phyloP scores from a whole-genome alignment of 1,140 invertebrate species.

The Drosophila paulistorum region DNA sequence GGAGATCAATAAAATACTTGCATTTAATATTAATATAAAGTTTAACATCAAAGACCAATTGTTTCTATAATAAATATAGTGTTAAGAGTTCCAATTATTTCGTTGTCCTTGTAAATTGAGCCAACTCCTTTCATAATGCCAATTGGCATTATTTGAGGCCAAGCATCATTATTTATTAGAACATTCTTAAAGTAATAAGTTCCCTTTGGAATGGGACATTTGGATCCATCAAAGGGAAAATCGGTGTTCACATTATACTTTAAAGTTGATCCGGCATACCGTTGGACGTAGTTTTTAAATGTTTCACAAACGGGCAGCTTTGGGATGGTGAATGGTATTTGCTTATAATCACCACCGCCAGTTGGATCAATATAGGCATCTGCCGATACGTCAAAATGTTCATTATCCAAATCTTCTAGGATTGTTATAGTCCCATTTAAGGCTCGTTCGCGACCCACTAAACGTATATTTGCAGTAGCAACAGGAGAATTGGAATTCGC shows the following conservation, averaged over 20 bases:
- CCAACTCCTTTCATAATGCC: too few species aligned
- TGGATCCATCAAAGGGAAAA: conserved; percentile 9
- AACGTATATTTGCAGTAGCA: neutral
- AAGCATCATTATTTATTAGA: conserved; percentile 24
- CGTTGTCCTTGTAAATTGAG: too few species aligned
- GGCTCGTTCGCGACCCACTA: conserved; percentile 23
- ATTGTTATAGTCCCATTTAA: conserved; percentile 35
- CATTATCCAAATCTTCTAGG: conserved; percentile 20
- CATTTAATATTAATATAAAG: too few species aligned
- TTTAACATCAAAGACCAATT: too few species aligned
- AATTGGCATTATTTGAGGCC: conserved; percentile 29
- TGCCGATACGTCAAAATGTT: neutral
- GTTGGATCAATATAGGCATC: conserved; percentile 31
- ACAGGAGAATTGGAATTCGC: too few species aligned
- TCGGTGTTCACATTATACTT: conserved; percentile 30
- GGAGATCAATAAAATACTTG: too few species aligned
- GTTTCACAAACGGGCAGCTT: conserved; percentile 19
- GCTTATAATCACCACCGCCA: conserved; percentile 32
- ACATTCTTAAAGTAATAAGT: conserved; percentile 31
- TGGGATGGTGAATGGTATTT: conserved; percentile 17
- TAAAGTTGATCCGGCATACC: conserved; percentile 16
- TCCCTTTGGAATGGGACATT: conserved; percentile 42
- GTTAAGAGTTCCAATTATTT: too few species aligned
- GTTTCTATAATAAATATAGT: too few species aligned
- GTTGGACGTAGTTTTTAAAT: neutral